Conservation (phyloP, 2,113 vertebrate genomes). For the Zapornia atra region DNA sequence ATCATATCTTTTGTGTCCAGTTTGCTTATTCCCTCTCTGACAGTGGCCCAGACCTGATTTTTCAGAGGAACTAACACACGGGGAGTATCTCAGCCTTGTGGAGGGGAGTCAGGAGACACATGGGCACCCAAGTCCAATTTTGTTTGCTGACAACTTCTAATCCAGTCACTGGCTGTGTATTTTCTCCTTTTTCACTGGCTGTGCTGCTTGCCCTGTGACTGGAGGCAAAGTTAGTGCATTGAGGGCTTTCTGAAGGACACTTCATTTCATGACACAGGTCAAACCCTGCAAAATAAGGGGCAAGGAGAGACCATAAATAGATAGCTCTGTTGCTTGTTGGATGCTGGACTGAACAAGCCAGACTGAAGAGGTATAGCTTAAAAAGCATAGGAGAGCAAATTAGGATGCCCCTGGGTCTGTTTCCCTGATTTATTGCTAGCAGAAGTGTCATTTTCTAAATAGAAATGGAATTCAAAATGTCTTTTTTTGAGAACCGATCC, state of each 20-base stretch:
- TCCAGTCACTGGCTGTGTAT: not conserved
- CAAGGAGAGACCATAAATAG: not conserved
- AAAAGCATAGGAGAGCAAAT: not conserved
- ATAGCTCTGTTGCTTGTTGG: not conserved
- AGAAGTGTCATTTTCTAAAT: not conserved
- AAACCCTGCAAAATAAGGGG: not conserved
- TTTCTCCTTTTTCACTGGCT: not conserved
- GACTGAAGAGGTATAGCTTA: not conserved
- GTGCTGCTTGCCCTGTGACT: not conserved
- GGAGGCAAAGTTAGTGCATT: not conserved
- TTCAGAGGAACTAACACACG: not conserved
- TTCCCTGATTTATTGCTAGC: not conserved
- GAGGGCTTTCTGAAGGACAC: not conserved
- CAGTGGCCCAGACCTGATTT: not conserved
- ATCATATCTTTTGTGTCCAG: not conserved
- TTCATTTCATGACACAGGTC: not conserved
- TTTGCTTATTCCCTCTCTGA: not conserved
- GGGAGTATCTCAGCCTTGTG: not conserved
- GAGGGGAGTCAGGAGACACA: not conserved
- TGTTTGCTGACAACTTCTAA: not conserved
- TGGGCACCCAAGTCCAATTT: not conserved
- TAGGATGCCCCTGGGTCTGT: not conserved
- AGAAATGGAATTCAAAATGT: not conserved
- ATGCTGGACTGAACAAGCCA: not conserved
- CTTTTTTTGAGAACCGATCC: not conserved